Conservation (phyloP, 2,113 vertebrate species). For the Megaleporinus macrocephalus region DNA sequence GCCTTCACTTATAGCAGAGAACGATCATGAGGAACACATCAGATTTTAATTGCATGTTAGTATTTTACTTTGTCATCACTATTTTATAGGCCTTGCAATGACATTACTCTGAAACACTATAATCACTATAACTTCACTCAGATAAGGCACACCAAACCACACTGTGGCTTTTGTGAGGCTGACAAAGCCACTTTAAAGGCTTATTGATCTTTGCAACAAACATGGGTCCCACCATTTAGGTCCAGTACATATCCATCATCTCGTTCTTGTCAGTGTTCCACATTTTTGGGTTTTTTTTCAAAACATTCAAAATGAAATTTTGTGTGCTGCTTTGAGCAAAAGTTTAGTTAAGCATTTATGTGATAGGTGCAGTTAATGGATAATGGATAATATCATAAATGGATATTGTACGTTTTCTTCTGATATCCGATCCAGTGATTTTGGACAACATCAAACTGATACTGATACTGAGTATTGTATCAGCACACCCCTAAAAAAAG, state of each 20-base stretch:
- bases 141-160: background rate
- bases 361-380: too few species aligned
- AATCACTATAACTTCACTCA: background rate
- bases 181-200: background rate
- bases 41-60: background rate
- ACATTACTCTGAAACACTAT: background rate
- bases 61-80: background rate
- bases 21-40: background rate
- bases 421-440: too few species aligned
- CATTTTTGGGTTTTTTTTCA: constrained; percentile 18
- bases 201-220: constrained; percentile 59
- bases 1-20: background rate
- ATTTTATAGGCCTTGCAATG: background rate
- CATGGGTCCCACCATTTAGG: constrained; percentile 63
- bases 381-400: too few species aligned
- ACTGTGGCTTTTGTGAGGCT: background rate
- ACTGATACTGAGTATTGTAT: too few species aligned
- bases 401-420: too few species aligned
- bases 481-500: too few species aligned
- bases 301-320: too few species aligned
- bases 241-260: constrained; percentile 55
- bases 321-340: too few species aligned
- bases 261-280: constrained; percentile 26
- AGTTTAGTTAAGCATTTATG: too few species aligned
- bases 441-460: too few species aligned